phyloP scores from a whole-genome alignment of 1,140 invertebrate species.

The Neodiprion pinetum region DNA sequence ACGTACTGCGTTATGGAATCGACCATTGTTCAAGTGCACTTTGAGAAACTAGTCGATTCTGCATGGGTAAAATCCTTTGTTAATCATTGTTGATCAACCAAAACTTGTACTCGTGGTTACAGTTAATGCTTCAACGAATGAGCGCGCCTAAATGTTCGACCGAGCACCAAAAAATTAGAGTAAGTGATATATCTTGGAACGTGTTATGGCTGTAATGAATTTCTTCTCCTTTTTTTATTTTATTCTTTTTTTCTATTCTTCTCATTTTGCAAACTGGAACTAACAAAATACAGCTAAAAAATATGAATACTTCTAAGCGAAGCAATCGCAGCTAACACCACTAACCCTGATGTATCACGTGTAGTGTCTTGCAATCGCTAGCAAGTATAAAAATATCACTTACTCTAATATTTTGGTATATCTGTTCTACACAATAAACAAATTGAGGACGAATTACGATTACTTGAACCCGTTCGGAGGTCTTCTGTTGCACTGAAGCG shows the following conservation, averaged over 20 bases:
- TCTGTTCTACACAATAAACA: background rate
- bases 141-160: constrained; percentile 82
- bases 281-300: constrained; percentile 16
- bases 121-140: constrained; percentile 89
- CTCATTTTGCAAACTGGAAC: constrained; percentile 17
- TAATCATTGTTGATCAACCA: constrained; percentile 24
- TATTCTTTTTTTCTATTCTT: constrained; percentile 22
- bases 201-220: constrained; percentile 47
- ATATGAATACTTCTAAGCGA: constrained; percentile 7
- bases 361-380: constrained; percentile 18
- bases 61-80: background rate
- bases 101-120: constrained; percentile 66
- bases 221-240: constrained; percentile 24
- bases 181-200: constrained; percentile 71
- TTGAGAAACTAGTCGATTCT: background rate
- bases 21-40: background rate
- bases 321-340: constrained; percentile 29
- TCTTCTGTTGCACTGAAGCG: too few relatives aligned
- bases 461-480: too few relatives aligned
- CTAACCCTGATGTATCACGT: constrained; percentile 37
- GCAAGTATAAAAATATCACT: constrained; percentile 47
- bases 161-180: constrained; percentile 88
- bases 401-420: constrained; percentile 56
- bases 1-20: background rate
- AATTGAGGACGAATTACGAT: background rate